Evolutionary conservation across 2,888 invertebrate genomes (phyloP), one percentile per base, ranked within the genome.

Genomic region (Tenthredo notha): DNA sequence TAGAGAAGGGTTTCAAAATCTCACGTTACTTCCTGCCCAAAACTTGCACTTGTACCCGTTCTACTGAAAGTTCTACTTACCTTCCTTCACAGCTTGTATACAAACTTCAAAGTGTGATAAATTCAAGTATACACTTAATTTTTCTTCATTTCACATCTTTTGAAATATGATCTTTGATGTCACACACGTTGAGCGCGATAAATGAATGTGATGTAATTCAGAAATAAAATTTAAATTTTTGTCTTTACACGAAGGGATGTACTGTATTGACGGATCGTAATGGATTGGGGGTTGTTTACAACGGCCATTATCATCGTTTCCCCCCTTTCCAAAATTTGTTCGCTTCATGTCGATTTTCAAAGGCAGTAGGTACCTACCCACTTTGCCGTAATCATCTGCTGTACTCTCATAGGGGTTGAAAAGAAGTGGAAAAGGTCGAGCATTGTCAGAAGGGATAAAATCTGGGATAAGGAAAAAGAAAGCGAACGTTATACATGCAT

Each of bases 271-370:
- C 21, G 33, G 70, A 70, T 33, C 37, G 40, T 74, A 74, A 74
- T 74, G 72, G 72, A 21, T 43, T 12, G 72, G 72, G 72, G 72
- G 43, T 43, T 74, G 43, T 74, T 43, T 43, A 43, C 72, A 74
- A 74, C 43, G 12, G 15, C n/a, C 40, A 43, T 40, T 43, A 21
- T 74, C 72, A 21, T 74, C 21, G 33, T 21, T 43, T 74, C n/a
- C n/a, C 43, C 72, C 18, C 12, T 43, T 74, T 43, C 72, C 72
- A 6, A 6, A 43, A 43, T 43, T 43, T 29, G n/a, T 21, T n/a
- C 43, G 43, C 3, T 74, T 21, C 43, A 43, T 6, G 43, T 74
- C 72, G 43, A 74, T 43, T 74, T 74, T 74, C 40, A 12, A 74
- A n/a, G 72, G 72, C 12, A 72, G 40, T 33, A 33, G 33, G 33